Evolutionary conservation across 2,888 invertebrate genomes (phyloP).

Genomic region (Helobdella robusta): DNA sequence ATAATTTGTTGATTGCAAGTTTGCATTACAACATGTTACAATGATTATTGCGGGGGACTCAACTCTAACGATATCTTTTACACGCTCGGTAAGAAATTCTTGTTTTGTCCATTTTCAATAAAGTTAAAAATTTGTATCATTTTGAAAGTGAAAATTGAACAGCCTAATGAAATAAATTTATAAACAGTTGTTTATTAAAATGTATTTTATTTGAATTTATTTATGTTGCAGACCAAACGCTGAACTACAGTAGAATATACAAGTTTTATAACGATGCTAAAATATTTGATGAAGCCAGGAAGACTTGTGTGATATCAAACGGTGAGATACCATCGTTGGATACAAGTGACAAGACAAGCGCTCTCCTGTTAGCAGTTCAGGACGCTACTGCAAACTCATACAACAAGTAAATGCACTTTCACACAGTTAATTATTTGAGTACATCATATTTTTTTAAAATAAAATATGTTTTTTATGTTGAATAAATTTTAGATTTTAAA

Average conservation of each 20-base stretch:
- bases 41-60: constrained; percentile 26
- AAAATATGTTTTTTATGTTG: too few relatives aligned
- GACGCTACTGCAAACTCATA: background rate
- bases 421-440: too few relatives aligned
- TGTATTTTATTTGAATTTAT: too few relatives aligned
- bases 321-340: constrained; percentile 12
- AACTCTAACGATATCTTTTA: constrained; percentile 28
- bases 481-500: too few relatives aligned
- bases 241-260: background rate
- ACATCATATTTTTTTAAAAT: too few relatives aligned
- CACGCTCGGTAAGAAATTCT: constrained; percentile 19
- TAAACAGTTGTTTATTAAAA: too few relatives aligned
- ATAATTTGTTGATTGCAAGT: constrained; percentile 1
- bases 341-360: background rate
- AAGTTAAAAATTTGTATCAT: too few relatives aligned
- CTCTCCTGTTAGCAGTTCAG: background rate
- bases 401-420: background rate
- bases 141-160: too few relatives aligned
- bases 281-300: constrained; percentile 6
- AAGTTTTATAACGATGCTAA: background rate
- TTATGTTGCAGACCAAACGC: constrained; percentile 5
- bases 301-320: background rate
- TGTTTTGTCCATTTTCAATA: background rate
- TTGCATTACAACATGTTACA: constrained; percentile 28
- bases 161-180: too few relatives aligned